Evolutionary conservation across 92 coral and sea anemone species (phyloP), one percentile per base, ranked within the genome.

Genomic region (Phenganax stokvisi): DNA sequence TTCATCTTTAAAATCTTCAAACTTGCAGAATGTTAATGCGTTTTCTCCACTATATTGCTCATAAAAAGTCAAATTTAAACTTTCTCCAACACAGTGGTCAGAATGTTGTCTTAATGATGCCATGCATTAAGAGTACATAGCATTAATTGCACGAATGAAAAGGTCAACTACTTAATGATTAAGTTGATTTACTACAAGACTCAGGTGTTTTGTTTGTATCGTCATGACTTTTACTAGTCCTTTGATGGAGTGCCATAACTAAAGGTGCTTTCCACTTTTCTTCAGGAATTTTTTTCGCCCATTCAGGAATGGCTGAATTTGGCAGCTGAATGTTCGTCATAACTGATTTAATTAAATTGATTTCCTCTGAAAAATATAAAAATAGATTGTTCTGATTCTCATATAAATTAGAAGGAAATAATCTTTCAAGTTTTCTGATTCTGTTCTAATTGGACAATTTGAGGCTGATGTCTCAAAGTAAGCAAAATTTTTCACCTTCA

Each of bases 241-340:
- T 66, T 20, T 66, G 72, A 27, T 66, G 72, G 20, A 60, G 72
- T n/a, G 82, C 65, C 0, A 59, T 60, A 61, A 92, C 92, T 15
- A 94, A 87, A 7, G 97, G 87, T 17, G 90, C 89, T 84, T 92
- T 94, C 98, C 98, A 94, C 71, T 79, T 94, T 12, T 94, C 98
- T 81, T 94, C 98, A 69, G 98, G 97, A 8, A 94, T 80, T 29
- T 84, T 84, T 59, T 85, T 88, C 56, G 97, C 98, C 98, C 98
- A 94, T 28, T 94, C 98, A 51, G 98, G 98, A 55, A 92, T 84
- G 51, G 97, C 89, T 72, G 98, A 88, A 10, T 86, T 80, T 59
- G 98, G 98, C 51, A 94, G 89, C 17, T 92, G 85, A 57, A 94
- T 90, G 63, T 88, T 91, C 12, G 89, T 75, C 98, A 94, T 94